phyloP scores from a whole-genome alignment of 2,113 vertebrate genomes.

The Kryptolebias marmoratus region DNA sequence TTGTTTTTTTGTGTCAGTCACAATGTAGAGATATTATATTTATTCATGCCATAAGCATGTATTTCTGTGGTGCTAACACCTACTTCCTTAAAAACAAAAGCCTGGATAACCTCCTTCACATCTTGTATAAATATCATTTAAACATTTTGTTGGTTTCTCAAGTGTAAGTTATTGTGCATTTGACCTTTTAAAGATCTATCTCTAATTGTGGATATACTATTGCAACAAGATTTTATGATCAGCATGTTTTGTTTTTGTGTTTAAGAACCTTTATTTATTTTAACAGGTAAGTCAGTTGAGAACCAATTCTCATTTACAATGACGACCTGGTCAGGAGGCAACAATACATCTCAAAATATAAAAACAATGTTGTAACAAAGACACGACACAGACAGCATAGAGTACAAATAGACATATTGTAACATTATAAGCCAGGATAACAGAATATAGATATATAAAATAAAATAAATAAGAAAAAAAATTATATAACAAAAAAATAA shows the following conservation, averaged over 20 bases:
- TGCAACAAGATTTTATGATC: neutral
- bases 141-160: neutral
- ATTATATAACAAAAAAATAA: no score
- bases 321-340: no score
- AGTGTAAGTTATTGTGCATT: neutral
- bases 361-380: no score
- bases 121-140: constrained; percentile 11
- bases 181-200: neutral
- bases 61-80: neutral
- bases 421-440: no score
- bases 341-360: no score
- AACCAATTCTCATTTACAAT: no score
- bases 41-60: neutral
- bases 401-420: no score
- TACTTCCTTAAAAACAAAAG: constrained; percentile 5
- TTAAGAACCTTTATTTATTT: neutral
- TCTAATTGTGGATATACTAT: neutral
- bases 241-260: neutral
- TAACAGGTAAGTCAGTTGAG: no score
- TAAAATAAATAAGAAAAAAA: no score
- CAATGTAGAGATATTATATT: constrained; percentile 11
- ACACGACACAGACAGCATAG: no score
- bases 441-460: no score
- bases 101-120: constrained; percentile 6
- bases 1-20: constrained; percentile 4